phyloP scores from a whole-genome alignment of 2,113 vertebrate species.

The Oryzias melastigma region DNA sequence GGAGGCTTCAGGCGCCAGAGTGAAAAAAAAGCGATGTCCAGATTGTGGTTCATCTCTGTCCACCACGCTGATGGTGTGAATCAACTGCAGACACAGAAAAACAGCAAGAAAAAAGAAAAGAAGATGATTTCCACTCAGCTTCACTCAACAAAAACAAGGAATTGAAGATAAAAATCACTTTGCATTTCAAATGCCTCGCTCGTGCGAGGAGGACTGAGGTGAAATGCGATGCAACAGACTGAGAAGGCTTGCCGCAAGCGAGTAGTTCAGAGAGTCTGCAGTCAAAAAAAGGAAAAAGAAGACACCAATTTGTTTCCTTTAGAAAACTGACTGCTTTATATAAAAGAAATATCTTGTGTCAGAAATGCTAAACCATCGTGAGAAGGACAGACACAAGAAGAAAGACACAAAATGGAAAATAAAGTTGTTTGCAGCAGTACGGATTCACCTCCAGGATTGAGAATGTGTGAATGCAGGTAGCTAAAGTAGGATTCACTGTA shows the following conservation, averaged over 20 bases:
- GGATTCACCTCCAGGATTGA: background rate
- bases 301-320: background rate
- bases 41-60: constrained; percentile 93
- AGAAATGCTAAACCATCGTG: constrained; percentile 20
- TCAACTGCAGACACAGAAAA: constrained; percentile 77
- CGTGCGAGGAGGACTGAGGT: constrained; percentile 12
- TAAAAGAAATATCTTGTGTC: constrained; percentile 18
- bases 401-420: no score
- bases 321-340: constrained; percentile 28
- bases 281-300: constrained; percentile 33
- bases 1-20: constrained; percentile 84
- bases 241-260: constrained; percentile 21
- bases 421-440: no score
- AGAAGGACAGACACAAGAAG: no score
- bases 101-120: constrained; percentile 11
- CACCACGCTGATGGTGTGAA: constrained; percentile 97
- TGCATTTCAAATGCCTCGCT: constrained; percentile 46
- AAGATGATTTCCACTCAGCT: constrained; percentile 30
- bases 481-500: constrained; percentile 40
- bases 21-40: constrained; percentile 93
- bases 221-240: constrained; percentile 26
- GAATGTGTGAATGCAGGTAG: constrained; percentile 45
- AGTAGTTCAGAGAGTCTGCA: constrained; percentile 33
- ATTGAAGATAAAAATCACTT: constrained; percentile 33
- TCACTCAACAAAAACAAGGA: constrained; percentile 25